Base-by-base conservation (phyloP, 2,888 invertebrate genomes). In the Drosophila picticornis region DNA sequence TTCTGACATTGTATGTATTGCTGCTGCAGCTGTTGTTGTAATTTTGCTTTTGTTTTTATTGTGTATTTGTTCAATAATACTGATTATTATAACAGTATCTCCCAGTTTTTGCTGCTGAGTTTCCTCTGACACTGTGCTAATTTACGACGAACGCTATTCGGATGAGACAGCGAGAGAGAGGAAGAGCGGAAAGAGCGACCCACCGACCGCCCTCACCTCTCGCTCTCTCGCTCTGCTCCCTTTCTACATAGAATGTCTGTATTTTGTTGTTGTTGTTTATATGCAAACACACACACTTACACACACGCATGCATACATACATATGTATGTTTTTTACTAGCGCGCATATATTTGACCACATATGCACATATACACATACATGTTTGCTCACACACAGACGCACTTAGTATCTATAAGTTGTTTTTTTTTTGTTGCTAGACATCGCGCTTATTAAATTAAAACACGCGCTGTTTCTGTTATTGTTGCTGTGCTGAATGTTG, bases 361-460 rank as follows among this genome's bases (percentile, higher is more conserved):
- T 36, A 56, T 55, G 50, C 46, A 52, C 64, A 60, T 52, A 34
- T 60, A 59, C 63, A 57, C 68, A 65, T 72, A 72, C 38, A 62
- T 75, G 60, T 80, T 72, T 63, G 64, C 70, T 72, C 58, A 66
- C 57, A 76, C 40, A 58, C 58, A 48, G 50, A 57, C 78, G 32
- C 75, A 72, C 67, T 83, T 88, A 78, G 85, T 88, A 85, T 85
- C 90, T 90, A 85, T 80, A 86, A 73, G 83, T 63, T 57, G 13
- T 22, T 57, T 57, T 22, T 36, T 36, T 56, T 38, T 72, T 83
- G 59, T 83, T 84, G 74, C 77, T 76, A 79, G 79, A 81, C 82
- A 46, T 78, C 79, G 75, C 82, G 80, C 71, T 88, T 84, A 75
- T 86, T 86, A 81, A 78, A 79, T 82, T 82, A 79, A 79, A 82